phyloP scores from a whole-genome alignment of 2,797 vertebrate genomes.

The Sebastes trivittatus region DNA sequence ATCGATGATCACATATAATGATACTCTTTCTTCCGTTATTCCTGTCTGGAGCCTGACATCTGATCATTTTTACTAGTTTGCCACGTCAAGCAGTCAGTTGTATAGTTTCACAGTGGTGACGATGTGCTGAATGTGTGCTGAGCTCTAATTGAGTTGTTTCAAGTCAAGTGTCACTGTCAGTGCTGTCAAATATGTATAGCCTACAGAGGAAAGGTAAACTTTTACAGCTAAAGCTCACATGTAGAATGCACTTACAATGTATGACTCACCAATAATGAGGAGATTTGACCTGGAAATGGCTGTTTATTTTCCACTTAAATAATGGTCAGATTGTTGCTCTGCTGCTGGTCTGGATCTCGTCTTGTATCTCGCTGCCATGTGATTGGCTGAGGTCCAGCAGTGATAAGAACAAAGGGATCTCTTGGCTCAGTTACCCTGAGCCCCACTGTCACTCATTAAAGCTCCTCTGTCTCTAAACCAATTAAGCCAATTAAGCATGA shows the following conservation, averaged over 20 bases:
- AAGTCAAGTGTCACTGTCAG: neutral
- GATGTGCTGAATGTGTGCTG: neutral
- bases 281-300: neutral
- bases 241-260: neutral
- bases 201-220: neutral
- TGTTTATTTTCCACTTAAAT: conserved; percentile 10
- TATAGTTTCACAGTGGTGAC: neutral
- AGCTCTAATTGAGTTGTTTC: neutral
- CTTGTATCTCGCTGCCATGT: conserved; percentile 36
- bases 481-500: conserved; percentile 77
- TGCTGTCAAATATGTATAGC: neutral
- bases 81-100: neutral
- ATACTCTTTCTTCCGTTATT: neutral
- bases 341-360: conserved; percentile 37
- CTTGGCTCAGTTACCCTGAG: conserved; percentile 67
- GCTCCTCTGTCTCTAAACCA: conserved; percentile 67
- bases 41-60: neutral
- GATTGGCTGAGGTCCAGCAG: conserved; percentile 58
- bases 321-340: conserved; percentile 13
- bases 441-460: conserved; percentile 61
- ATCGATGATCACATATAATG: neutral
- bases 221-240: neutral
- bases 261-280: neutral
- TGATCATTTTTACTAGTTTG: neutral
- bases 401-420: conserved; percentile 65